Conservation (phyloP, 2,113 vertebrate species). For the Peucedramus taeniatus region DNA sequence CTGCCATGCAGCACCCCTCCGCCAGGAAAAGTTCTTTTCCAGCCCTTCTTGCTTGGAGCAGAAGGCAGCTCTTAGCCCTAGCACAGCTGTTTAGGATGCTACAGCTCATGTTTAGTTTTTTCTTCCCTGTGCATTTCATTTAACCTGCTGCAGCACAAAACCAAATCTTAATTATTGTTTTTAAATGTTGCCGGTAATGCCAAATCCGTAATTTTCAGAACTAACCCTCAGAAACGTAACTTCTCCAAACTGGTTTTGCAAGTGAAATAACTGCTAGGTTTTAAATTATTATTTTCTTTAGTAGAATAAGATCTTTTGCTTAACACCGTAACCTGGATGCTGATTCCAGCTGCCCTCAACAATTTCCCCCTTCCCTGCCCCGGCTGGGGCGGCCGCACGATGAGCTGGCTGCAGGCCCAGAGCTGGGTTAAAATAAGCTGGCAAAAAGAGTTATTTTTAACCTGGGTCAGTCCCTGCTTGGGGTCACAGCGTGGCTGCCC, state of each 20-base stretch:
- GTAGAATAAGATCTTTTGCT: background rate
- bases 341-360: background rate
- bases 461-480: background rate
- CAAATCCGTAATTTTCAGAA: background rate
- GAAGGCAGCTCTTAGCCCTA: background rate
- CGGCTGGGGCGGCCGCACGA: background rate
- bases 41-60: background rate
- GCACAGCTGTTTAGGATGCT: background rate
- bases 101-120: background rate
- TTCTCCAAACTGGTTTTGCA: background rate
- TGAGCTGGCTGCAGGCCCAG: background rate
- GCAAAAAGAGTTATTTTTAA: constrained; percentile 38
- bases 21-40: background rate
- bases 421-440: constrained; percentile 24
- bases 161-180: background rate
- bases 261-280: background rate
- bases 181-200: background rate
- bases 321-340: background rate
- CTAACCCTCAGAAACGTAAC: background rate
- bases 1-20: background rate
- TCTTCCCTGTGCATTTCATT: background rate
- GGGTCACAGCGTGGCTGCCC: rapidly evolving
- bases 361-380: background rate
- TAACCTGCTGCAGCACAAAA: background rate
- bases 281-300: background rate